Conservation (phyloP, 2,888 invertebrate genomes). For the Nemotelus nigrinus region DNA sequence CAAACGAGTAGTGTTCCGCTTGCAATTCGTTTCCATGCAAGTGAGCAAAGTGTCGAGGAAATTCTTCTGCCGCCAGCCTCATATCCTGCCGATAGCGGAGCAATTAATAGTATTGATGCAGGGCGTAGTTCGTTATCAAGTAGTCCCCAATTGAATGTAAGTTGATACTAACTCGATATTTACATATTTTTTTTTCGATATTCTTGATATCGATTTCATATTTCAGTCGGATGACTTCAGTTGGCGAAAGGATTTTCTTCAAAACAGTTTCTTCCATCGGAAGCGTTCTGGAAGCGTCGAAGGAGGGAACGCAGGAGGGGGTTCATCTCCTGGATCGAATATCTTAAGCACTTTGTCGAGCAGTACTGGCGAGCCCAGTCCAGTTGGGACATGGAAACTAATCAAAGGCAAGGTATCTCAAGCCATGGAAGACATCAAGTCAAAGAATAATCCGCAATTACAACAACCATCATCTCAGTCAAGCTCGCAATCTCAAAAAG, state of each 20-base stretch:
- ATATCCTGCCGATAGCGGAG: neutral
- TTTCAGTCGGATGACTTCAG: slow-evolving; percentile 49
- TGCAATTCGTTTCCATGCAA: slow-evolving; percentile 64
- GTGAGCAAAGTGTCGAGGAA: slow-evolving; percentile 64
- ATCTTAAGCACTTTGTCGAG: slow-evolving; percentile 55
- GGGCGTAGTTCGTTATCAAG: slow-evolving; percentile 42
- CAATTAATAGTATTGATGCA: neutral
- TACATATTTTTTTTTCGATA: neutral
- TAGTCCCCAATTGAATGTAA: slow-evolving; percentile 48
- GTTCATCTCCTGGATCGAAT: slow-evolving; percentile 55
- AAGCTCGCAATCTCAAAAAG: neutral
- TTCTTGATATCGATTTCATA: neutral
- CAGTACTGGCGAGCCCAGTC: slow-evolving; percentile 54
- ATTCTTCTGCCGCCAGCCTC: slow-evolving; percentile 53
- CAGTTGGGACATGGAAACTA: slow-evolving; percentile 63
- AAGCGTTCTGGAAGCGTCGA: slow-evolving; percentile 62
- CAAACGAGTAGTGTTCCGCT: slow-evolving; percentile 56
- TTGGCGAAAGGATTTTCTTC: slow-evolving; percentile 49
- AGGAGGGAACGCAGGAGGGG: slow-evolving; percentile 57
- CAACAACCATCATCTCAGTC: neutral
- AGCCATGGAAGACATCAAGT: slow-evolving; percentile 64
- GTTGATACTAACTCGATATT: neutral
- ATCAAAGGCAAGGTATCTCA: slow-evolving; percentile 64
- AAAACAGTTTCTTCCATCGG: slow-evolving; percentile 48
- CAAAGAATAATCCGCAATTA: slow-evolving; percentile 57